Conservation (phyloP, 2,888 invertebrate species). For the Amaurobius ferox region DNA sequence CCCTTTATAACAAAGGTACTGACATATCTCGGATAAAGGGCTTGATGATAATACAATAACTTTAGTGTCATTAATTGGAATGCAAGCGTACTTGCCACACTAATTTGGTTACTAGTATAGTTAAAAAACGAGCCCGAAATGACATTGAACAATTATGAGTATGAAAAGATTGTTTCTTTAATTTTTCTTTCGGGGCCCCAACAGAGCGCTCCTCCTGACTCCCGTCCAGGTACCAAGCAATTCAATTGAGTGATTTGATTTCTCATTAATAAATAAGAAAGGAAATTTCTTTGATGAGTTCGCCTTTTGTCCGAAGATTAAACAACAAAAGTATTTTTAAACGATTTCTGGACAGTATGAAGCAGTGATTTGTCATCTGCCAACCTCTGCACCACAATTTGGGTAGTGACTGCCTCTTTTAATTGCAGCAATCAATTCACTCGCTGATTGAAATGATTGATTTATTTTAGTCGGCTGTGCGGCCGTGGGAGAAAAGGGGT, state of each 20-base stretch:
- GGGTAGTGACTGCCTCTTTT: slow-evolving; percentile 3
- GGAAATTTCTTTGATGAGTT: slow-evolving; percentile 3
- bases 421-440: background rate
- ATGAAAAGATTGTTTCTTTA: slow-evolving; percentile 18
- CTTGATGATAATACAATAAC: slow-evolving; percentile 29
- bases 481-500: too few relatives aligned
- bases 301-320: background rate
- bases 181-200: background rate
- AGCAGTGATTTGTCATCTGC: slow-evolving; percentile 1
- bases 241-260: slow-evolving; percentile 26
- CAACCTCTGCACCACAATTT: background rate
- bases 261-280: slow-evolving; percentile 18
- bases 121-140: slow-evolving; percentile 16
- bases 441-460: background rate
- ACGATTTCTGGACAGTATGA: slow-evolving; percentile 1
- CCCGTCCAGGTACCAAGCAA: slow-evolving; percentile 6
- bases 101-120: slow-evolving; percentile 37
- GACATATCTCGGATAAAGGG: slow-evolving; percentile 13
- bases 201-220: background rate
- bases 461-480: background rate
- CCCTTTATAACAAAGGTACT: background rate
- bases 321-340: background rate
- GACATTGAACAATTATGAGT: slow-evolving; percentile 33
- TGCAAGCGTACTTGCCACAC: slow-evolving; percentile 19
- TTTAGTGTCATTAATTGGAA: slow-evolving; percentile 39